Evolutionary conservation across 2,888 invertebrate genomes (phyloP), one percentile per base, ranked within the genome.

Genomic region (Synanthedon formicaeformis): DNA sequence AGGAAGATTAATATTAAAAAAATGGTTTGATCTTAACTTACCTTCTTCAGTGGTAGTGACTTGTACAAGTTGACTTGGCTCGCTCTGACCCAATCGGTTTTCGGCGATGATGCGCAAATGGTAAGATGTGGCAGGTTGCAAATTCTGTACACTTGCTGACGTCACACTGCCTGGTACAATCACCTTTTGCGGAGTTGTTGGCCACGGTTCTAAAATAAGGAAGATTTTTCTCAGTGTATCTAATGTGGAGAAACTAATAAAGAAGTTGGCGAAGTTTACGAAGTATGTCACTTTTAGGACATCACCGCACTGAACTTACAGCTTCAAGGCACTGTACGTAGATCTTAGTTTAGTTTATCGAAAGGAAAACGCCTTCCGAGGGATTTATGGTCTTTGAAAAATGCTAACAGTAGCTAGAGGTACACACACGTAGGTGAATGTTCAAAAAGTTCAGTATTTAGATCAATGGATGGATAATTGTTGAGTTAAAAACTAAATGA

Each of bases 101-200:
- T 96, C 95, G 8, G 96, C 96, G 63, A 96, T 91, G 68, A 97
- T 93, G 64, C 96, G 90, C 65, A 97, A 90, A 73, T 96, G 94
- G 83, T 97, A 97, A 13, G 93, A 92, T 56, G 93, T 94, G 5
- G 96, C 94, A 11, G 97, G 97, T 56, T 93, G 92, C 40, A 97
- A 88, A 69, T 93, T 93, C 68, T 92, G 93, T 41, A 96, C 92
- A 59, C 92, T 93, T 41, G 94, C 93, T 60, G 93, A 92, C 2
- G 94, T 93, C 68, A 94, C 94, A n/a, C 92, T 91, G 3, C 95
- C 95, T 2, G 94, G 92, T 12, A 95, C 93, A 60, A 93, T 92
- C 14, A 94, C 91, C 80, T 95, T 94, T 64, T 93, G 91, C 40
- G 95, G 94, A 57, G 93, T 93, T 58, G 92, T 91, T 62, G 93